Percentiles rank a stretch among this genome's conserved stretches.
These are phyloP conservation scores for Chiridota heheva DNA, from an alignment of 35 echinoderm and acorn worm species.

Conservation along the genomic window DNA sequence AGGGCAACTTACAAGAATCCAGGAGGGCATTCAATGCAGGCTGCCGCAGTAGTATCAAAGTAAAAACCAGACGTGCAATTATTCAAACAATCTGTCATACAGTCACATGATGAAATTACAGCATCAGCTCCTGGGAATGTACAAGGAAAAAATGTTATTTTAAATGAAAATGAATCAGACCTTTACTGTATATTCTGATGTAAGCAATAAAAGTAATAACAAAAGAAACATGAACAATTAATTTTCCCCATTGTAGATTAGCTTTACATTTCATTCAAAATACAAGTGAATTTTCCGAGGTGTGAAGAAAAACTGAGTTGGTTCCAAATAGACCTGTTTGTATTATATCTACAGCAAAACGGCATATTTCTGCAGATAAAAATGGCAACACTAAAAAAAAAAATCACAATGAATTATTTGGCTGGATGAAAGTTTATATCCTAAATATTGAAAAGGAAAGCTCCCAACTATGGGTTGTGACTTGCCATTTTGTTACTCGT, in stretches of 20 bases:
- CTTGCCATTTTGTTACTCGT: too few relatives aligned
- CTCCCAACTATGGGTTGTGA: too few relatives aligned
- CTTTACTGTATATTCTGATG: slow-evolving; percentile 1
- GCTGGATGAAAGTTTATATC: too few relatives aligned
- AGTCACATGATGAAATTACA: slow-evolving; percentile 41
- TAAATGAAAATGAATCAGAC: not conserved
- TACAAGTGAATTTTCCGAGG: not conserved
- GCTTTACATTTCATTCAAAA: not conserved
- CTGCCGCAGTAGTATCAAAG: slow-evolving; percentile 35
- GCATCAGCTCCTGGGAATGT: not conserved
- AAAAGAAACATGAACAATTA: too few relatives aligned
- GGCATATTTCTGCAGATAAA: too few relatives aligned
- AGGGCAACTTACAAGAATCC: slow-evolving; percentile 82
- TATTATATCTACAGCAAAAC: too few relatives aligned
- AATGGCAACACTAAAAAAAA: too few relatives aligned
- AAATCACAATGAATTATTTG: too few relatives aligned
- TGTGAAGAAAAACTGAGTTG: too few relatives aligned
- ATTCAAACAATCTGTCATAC: slow-evolving; percentile 65
- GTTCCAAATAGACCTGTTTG: too few relatives aligned
- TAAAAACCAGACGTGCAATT: slow-evolving; percentile 65
- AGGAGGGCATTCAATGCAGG: slow-evolving; percentile 69
- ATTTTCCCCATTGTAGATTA: too few relatives aligned
- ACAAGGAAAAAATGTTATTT: not conserved
- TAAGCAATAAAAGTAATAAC: not conserved
- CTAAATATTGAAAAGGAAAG: too few relatives aligned